Conservation (phyloP, 2,888 invertebrate genomes). For the Cyaniris semiargus region DNA sequence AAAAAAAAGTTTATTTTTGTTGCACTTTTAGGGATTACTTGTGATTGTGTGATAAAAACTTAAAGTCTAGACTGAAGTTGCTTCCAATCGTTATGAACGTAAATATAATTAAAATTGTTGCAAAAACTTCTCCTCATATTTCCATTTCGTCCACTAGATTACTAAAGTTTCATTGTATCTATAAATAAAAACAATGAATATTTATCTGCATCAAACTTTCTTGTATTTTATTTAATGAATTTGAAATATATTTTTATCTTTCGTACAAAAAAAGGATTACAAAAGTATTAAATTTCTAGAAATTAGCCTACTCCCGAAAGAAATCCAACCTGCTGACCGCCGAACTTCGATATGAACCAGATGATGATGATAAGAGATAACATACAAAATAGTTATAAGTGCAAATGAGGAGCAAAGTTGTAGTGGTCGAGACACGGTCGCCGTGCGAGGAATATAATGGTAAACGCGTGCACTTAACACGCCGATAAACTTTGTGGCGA, state of each 20-base stretch:
- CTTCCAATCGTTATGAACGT: neutral
- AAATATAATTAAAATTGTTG: slow-evolving; percentile 6
- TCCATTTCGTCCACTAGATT: neutral
- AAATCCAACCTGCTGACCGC: neutral
- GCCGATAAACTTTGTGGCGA: slow-evolving; percentile 24
- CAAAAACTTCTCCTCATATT: neutral
- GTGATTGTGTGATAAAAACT: neutral
- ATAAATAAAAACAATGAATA: neutral
- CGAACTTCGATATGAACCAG: neutral
- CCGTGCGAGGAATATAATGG: neutral
- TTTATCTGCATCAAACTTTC: neutral
- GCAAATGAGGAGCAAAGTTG: neutral
- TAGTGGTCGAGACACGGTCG: neutral
- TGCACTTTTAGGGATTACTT: neutral
- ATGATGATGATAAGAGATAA: neutral
- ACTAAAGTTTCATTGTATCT: neutral
- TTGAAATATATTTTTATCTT: neutral
- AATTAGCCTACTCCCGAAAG: neutral
- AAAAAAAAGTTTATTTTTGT: neutral
- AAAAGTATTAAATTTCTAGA: neutral
- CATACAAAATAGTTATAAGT: neutral
- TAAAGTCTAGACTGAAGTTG: neutral
- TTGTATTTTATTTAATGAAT: neutral
- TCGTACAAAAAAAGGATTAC: neutral
- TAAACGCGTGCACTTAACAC: slow-evolving; percentile 18